Percentiles rank a stretch among this genome's conserved stretches.
Conservation (phyloP, 1,140 invertebrate genomes). For the Eupristina koningsbergeri region DNA sequence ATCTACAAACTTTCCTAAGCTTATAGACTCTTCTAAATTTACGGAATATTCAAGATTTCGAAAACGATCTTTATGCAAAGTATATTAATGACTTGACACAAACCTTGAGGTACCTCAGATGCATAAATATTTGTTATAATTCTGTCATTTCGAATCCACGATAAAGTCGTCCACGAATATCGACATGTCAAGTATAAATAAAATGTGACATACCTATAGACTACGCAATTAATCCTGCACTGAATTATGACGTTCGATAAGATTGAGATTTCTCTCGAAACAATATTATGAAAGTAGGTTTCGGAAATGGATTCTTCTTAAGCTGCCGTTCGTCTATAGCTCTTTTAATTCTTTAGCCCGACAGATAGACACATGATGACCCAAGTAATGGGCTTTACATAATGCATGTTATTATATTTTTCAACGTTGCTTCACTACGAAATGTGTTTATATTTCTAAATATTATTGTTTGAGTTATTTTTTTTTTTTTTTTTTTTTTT, state of each 20-base stretch:
- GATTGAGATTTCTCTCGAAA: conserved; percentile 36
- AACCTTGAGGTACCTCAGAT: background rate
- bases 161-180: background rate
- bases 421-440: background rate
- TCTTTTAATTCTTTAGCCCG: background rate
- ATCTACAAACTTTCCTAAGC: background rate
- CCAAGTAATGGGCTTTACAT: conserved; percentile 25
- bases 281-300: conserved; percentile 43
- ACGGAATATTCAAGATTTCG: background rate
- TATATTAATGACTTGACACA: background rate
- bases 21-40: background rate
- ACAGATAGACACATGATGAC: background rate
- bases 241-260: conserved; percentile 37
- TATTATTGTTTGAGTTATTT: background rate
- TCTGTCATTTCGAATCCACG: background rate
- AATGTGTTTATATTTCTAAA: conserved; percentile 7
- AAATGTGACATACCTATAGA: background rate
- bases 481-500: background rate
- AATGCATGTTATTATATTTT: background rate
- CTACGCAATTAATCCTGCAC: conserved; percentile 7
- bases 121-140: background rate
- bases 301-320: conserved; percentile 1
- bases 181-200: background rate
- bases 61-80: background rate
- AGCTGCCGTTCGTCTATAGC: background rate